Percentiles rank a stretch among this genome's conserved stretches.
These are phyloP conservation scores for Perca schrenkii DNA, from an alignment of 2,113 vertebrate genomes.

Conservation along the genomic window DNA sequence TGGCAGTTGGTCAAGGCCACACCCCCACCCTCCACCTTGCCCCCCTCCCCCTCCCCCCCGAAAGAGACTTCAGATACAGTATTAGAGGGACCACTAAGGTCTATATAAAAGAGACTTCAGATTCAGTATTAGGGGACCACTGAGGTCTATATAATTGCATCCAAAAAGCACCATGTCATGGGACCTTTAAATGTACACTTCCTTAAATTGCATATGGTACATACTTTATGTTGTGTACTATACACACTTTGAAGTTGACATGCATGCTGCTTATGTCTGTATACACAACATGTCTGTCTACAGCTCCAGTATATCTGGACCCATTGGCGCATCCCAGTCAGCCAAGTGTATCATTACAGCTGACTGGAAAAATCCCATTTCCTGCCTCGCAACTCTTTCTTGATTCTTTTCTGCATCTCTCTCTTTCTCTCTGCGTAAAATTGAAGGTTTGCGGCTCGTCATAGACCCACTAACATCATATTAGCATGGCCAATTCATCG, in stretches of 20 bases:
- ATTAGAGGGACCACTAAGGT: no score
- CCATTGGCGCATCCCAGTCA: conserved; percentile 6
- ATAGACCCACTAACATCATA: conserved; percentile 46
- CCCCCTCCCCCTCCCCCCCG: no score
- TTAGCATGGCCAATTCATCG: conserved; percentile 35
- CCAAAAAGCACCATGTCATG: no score
- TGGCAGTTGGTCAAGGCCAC: no score
- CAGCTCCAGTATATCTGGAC: conserved; percentile 9
- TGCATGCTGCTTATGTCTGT: conserved; percentile 28
- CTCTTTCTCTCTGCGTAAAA: conserved; percentile 37
- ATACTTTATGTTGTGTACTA: conserved; percentile 6
- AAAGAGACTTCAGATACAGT: no score
- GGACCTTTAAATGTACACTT: background rate
- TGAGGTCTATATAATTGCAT: no score
- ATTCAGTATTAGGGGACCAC: no score
- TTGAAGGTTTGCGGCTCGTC: conserved; percentile 53
- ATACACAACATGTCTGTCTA: conserved; percentile 24
- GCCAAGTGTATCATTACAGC: conserved; percentile 35
- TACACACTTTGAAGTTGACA: conserved; percentile 16
- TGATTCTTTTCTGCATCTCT: conserved; percentile 21
- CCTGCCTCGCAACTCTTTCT: conserved; percentile 1
- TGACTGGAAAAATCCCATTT: conserved; percentile 24
- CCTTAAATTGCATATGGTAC: background rate
- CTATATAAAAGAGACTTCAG: no score
- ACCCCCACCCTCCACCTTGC: no score